A percentile compares a stretch with the other conserved stretches of the same genome.
Evolutionary conservation across 2,888 invertebrate species (phyloP).

Genomic region (Pseudococcus jackbeardsleyi): DNA sequence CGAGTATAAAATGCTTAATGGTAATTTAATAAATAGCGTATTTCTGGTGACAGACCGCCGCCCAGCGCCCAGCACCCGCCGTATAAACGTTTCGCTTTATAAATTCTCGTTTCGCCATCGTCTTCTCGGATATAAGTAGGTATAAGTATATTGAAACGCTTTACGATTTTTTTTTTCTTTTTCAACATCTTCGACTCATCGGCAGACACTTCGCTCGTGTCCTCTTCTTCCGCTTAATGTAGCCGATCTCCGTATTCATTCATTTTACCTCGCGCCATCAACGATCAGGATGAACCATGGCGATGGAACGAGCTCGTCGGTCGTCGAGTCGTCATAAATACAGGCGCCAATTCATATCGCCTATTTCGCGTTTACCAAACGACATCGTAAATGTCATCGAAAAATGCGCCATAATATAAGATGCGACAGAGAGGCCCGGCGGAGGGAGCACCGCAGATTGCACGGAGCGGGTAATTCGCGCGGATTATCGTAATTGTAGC

Average conservation of each 20-base stretch:
- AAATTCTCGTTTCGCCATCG: not conserved
- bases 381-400: constrained; percentile 19
- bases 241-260: not conserved
- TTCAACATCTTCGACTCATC: not conserved
- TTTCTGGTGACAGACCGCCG: constrained; percentile 17
- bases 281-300: not conserved
- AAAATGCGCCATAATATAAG: not conserved
- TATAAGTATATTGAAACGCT: not conserved
- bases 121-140: not conserved
- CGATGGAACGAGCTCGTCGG: not conserved
- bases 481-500: not conserved
- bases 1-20: constrained; percentile 14
- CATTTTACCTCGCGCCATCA: not conserved
- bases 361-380: not conserved
- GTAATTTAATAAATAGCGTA: constrained; percentile 23
- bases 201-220: not conserved
- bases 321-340: not conserved
- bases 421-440: not conserved
- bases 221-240: not conserved
- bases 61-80: not conserved
- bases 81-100: constrained; percentile 1
- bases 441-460: not conserved
- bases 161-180: not conserved
- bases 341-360: not conserved
- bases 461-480: not conserved